A percentile compares a stretch with the other conserved stretches of the same genome.
Conservation (phyloP, 2,888 invertebrate genomes). For the Hirtodrosophila duncani region DNA sequence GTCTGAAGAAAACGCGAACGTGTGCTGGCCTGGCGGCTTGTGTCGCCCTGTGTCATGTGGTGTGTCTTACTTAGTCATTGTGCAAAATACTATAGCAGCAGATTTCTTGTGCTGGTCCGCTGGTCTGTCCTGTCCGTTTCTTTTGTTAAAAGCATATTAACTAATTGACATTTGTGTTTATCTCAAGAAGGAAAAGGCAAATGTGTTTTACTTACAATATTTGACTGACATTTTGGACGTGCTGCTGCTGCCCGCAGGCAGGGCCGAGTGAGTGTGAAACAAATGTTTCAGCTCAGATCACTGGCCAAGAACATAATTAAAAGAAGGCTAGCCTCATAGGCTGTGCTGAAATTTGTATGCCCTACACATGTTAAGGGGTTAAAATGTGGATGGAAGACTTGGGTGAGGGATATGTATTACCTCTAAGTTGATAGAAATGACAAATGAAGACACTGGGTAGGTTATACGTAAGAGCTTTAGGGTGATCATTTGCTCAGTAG, state of each 20-base stretch:
- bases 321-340: too few species aligned
- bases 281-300: constrained; percentile 49
- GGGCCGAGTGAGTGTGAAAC: constrained; percentile 15
- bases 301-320: too few species aligned
- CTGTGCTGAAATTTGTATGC: too few species aligned
- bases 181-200: constrained; percentile 32
- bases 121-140: background rate
- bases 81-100: constrained; percentile 8
- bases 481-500: too few species aligned
- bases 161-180: constrained; percentile 66
- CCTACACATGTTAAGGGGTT: too few species aligned
- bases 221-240: constrained; percentile 50
- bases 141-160: constrained; percentile 51
- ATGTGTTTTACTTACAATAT: constrained; percentile 19
- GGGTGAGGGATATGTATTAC: too few species aligned
- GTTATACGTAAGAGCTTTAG: too few species aligned
- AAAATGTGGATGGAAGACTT: too few species aligned
- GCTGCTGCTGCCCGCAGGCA: constrained; percentile 1
- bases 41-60: constrained; percentile 4
- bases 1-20: constrained; percentile 3
- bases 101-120: background rate
- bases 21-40: constrained; percentile 12
- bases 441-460: too few species aligned
- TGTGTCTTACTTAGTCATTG: constrained; percentile 29
- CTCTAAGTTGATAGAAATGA: too few species aligned